Conservation (phyloP, 2,888 invertebrate genomes). For the Frankliniella fusca region DNA sequence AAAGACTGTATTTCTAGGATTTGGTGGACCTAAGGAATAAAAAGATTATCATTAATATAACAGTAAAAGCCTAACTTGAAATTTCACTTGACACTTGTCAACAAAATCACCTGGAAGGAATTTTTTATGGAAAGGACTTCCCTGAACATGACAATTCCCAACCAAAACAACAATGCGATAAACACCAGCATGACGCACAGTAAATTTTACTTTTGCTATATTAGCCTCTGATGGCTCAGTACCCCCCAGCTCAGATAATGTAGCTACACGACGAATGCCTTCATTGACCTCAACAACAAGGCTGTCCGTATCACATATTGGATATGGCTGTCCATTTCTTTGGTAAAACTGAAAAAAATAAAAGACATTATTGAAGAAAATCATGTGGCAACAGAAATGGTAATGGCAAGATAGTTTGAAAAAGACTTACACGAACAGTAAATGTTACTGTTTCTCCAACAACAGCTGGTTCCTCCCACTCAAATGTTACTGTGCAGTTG, state of each 20-base stretch:
- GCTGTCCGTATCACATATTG: slow-evolving; percentile 89
- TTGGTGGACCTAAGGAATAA: slow-evolving; percentile 62
- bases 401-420: background rate
- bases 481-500: slow-evolving; percentile 81
- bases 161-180: slow-evolving; percentile 83
- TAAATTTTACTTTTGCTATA: slow-evolving; percentile 84
- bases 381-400: background rate
- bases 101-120: slow-evolving; percentile 63
- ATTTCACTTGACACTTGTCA: background rate
- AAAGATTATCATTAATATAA: slow-evolving; percentile 28
- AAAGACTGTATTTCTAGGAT: slow-evolving; percentile 77
- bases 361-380: background rate
- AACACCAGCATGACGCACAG: slow-evolving; percentile 83
- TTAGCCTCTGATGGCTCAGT: slow-evolving; percentile 80
- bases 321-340: slow-evolving; percentile 90
- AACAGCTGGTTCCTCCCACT: slow-evolving; percentile 83
- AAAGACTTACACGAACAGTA: slow-evolving; percentile 59
- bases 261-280: slow-evolving; percentile 55
- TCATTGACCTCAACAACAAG: slow-evolving; percentile 82
- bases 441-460: slow-evolving; percentile 92
- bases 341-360: slow-evolving; percentile 67
- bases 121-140: slow-evolving; percentile 78
- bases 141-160: slow-evolving; percentile 73
- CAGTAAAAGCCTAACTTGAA: background rate
- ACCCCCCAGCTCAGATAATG: slow-evolving; percentile 81